Base-by-base conservation (phyloP, 2,888 invertebrate species). In the Drosophila paracracens region DNA sequence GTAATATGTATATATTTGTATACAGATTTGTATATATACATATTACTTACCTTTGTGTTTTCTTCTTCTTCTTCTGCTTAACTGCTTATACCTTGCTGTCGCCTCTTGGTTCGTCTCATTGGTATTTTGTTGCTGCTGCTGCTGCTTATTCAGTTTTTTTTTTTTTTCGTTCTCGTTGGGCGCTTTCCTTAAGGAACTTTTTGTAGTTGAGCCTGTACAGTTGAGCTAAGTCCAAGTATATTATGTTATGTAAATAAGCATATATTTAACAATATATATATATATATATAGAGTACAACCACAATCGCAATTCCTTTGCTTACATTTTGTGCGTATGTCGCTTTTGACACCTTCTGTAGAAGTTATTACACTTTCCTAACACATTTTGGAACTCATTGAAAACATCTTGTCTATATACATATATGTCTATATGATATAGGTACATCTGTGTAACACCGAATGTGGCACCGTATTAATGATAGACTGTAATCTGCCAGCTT, bases 161-260 rank as follows among this genome's bases (percentile, higher is more conserved):
- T 1, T n/a, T 46, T 29, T 36, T 65, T 74, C 56, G 51, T 31
- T 62, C 64, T 58, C 62, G 67, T 46, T 46, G 31, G 63, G 67
- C 74, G 70, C 62, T 82, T 79, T 79, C 50, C 74, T 72, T 72
- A 18, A 51, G 43, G 53, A 75, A 61, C 52, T 62, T 61, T 52
- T 58, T 67, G 67, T 64, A 60, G 79, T 63, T 81, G 64, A 74
- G 76, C 70, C 71, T 83, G 83, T 83, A 80, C 82, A 85, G 83
- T 84, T 82, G 82, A 69, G 84, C 74, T 75, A 71, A 73, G 84
- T 76, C 53, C 70, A 62, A 74, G 82, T 77, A 75, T 68, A 81
- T 77, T 21, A 48, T 48, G 16, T 79, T 78, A 84, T 83, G 85
- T 84, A 83, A 80, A 84, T 82, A 72, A 67, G 73, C 74, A 66